Base-by-base conservation (phyloP, 1,140 invertebrate species). In the Chymomyza costata region DNA sequence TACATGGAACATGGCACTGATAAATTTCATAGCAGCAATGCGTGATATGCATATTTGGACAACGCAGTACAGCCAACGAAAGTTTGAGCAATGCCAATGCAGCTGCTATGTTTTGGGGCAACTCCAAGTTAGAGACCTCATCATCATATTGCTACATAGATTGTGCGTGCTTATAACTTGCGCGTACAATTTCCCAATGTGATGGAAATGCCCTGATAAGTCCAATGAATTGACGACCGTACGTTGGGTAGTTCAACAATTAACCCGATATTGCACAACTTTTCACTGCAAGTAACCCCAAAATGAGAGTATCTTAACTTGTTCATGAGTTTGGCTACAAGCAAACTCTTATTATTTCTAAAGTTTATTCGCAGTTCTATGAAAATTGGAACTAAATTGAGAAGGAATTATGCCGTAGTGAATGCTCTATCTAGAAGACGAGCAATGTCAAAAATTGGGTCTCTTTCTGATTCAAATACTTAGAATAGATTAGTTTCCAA, bases 1-100 rank as follows among this genome's bases (percentile, higher is more conserved):
- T 48, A 64, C 55, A n/a, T n/a, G n/a, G 57, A 55, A 60, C 54
- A 55, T 48, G 57, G 43, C 52, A 28, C 35, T 61, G 52, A 56
- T 61, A 61, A 61, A 50, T 49, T 44, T 45, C 32, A 32, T 43
- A 45, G 30, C 53, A 57, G 53, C 46, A 45, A 48, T 34, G 45
- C 34, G 47, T 64, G 71, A 78, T 78, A 78, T 63, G 66, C 71
- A 56, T 67, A 65, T 78, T 71, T 51, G 71, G 51, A 10, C 15
- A 39, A 38, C 39, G 21, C 16, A 37, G 61, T 65, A 56, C 41
- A 71, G 59, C n/a, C n/a, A n/a, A 66, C 56, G 70, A 71, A 78
- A n/a, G n/a, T n/a, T n/a, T n/a, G n/a, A n/a, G n/a, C n/a, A 74
- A 78, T 52, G 49, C 52, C 43, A 50, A 48, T n/a, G 55, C 70